Evolutionary conservation across 2,797 vertebrate species (phyloP).

Genomic region (Halcyon smyrnensis): DNA sequence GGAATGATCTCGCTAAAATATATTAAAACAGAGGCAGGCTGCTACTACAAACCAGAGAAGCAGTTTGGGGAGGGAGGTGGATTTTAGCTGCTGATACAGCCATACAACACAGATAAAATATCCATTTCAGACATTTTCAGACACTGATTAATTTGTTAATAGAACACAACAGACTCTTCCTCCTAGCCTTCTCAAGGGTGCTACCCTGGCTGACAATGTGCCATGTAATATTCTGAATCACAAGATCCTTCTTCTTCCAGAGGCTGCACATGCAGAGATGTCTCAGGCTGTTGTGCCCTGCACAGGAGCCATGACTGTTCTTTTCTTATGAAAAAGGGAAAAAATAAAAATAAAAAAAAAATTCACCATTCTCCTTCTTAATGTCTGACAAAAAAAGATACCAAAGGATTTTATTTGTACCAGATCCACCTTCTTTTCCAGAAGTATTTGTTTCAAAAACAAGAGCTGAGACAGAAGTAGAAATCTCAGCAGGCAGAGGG

Average conservation of each 20-base stretch:
- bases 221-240: neutral
- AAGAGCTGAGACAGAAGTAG: neutral
- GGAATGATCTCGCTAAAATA: neutral
- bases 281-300: neutral
- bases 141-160: neutral
- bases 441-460: neutral
- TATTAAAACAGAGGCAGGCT: neutral
- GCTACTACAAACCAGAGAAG: neutral
- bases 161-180: neutral
- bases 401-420: neutral
- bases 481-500: neutral
- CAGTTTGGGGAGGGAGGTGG: accelerated
- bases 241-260: neutral
- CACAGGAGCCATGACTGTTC: neutral
- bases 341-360: too few species aligned
- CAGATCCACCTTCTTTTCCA: neutral
- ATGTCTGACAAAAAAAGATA: neutral
- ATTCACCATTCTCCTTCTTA: neutral
- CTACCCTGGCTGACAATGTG: neutral
- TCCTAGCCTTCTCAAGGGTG: neutral
- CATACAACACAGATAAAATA: neutral
- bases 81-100: neutral
- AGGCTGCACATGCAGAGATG: neutral
- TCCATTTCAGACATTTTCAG: neutral
- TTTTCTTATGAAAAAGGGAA: neutral